Conservation (phyloP, 92 coral and sea anemone genomes). For the Micromussa lordhowensis region DNA sequence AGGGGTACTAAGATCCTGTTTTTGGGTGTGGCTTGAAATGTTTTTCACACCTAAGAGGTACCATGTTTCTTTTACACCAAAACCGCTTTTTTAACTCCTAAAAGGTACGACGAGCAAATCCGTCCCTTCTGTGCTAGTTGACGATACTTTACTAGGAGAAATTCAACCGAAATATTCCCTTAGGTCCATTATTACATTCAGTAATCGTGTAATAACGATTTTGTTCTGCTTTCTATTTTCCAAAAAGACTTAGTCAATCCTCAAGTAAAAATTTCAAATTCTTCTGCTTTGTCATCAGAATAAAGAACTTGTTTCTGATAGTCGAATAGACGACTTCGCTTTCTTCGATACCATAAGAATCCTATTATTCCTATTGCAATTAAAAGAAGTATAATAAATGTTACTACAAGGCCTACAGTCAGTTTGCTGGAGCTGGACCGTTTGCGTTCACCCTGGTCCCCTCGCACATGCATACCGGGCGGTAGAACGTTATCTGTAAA, state of each 20-base stretch:
- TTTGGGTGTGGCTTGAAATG: too few relatives aligned
- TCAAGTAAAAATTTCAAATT: constrained; percentile 38
- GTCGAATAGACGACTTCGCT: constrained; percentile 9
- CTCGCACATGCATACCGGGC: background rate
- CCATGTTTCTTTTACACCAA: too few relatives aligned
- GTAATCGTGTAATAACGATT: background rate
- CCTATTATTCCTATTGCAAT: constrained; percentile 22
- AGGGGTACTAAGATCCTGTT: too few relatives aligned
- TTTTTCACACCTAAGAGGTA: too few relatives aligned
- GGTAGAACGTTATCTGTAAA: background rate
- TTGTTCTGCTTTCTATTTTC: background rate
- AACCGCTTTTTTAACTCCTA: too few relatives aligned
- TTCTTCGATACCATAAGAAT: constrained; percentile 30
- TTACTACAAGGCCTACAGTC: background rate
- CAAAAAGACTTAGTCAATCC: background rate
- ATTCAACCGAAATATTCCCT: background rate
- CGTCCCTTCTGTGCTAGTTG: too few relatives aligned
- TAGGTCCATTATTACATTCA: background rate
- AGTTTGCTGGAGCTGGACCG: constrained; percentile 7
- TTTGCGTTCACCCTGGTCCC: background rate
- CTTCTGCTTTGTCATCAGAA: constrained; percentile 18
- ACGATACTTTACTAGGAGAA: background rate
- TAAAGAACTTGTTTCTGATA: constrained; percentile 46
- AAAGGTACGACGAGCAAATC: too few relatives aligned
- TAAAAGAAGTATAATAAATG: constrained; percentile 11